A percentile compares a stretch with the other conserved stretches of the same genome.
These are phyloP conservation scores for Myiopsitta monachus DNA, from an alignment of 2,113 vertebrate species.

Conservation along the genomic window DNA sequence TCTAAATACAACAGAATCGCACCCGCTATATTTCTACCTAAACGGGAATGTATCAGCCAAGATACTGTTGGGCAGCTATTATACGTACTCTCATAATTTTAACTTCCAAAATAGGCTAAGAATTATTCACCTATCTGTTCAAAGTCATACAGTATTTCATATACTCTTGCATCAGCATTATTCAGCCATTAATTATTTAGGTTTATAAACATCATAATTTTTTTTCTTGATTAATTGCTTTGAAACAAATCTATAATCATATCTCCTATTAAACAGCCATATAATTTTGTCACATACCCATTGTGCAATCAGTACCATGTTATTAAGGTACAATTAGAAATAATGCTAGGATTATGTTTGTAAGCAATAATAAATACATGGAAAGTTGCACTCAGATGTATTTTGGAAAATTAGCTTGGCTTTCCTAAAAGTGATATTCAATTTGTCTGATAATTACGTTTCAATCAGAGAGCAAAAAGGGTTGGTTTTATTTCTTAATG, in stretches of 20 bases:
- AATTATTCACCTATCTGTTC: not conserved
- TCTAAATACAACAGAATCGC: not conserved
- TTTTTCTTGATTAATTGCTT: constrained; percentile 23
- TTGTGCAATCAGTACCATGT: constrained; percentile 23
- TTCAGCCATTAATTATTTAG: constrained; percentile 14
- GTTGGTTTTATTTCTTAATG: constrained; percentile 30
- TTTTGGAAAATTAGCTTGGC: constrained; percentile 37
- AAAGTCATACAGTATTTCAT: not conserved
- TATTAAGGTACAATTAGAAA: constrained; percentile 45
- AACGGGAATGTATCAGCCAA: not conserved
- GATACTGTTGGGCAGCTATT: not conserved
- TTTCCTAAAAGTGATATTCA: constrained; percentile 27
- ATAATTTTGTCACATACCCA: constrained; percentile 24
- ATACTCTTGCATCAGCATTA: not conserved
- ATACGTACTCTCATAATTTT: not conserved
- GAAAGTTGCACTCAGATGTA: constrained; percentile 39
- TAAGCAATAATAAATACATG: constrained; percentile 45
- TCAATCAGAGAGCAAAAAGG: constrained; percentile 4
- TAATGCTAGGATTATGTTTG: constrained; percentile 42
- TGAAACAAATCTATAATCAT: constrained; percentile 24
- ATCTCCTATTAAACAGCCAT: not conserved
- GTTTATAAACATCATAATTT: not conserved
- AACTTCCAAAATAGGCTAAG: not conserved
- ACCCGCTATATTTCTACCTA: not conserved
- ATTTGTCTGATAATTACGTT: constrained; percentile 49